Evolutionary conservation across 2,797 vertebrate species (phyloP), one percentile per base, ranked within the genome.

Genomic region (Amblyopsis hoosieri): DNA sequence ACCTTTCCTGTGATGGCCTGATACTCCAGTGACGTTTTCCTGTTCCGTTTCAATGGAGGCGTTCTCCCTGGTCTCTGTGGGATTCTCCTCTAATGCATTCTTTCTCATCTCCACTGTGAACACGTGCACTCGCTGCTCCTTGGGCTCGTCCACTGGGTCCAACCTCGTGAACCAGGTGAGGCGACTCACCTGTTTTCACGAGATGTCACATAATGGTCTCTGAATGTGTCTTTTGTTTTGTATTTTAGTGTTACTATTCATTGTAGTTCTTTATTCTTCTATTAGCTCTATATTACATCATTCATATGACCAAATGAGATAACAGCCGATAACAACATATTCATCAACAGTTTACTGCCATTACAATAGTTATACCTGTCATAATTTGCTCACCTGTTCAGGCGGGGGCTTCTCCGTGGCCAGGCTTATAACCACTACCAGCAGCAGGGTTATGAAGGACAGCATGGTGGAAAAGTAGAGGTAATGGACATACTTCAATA

Each of bases 161-260:
- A 90, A 93, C 11, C 94, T 93, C 0, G 96, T 98, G 83, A 92
- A 97, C 98, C 98, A 99, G 33, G 96, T 99, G 33, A 99, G 92
- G 12, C 91, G 92, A 54, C 85, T 93, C 31, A 97, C 74, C 97
- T 99, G 84, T 51, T 31, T 3, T 8, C 64, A 42, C 50, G 15
- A 53, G 2, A 48, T 12, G 57, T 12, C 9, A 29, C 14, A 57
- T 9, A 23, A 42, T 42, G 37, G 23, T 29, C 23, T 29, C 23
- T 29, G 37, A 42, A 42, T 42, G 33, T 42, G 1, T 42, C 37
- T 9, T 42, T 15, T 15, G 15, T 14, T 15, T 50, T n/a, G 4
- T 15, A n/a, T n/a, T 6, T 6, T 15, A 5, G 5, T 13, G n/a
- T 15, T 15, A 15, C 13, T 15, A 13, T 17, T 53, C 2, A 53